Conservation (phyloP, 2,797 vertebrate genomes). For the Danio albolineatus region DNA sequence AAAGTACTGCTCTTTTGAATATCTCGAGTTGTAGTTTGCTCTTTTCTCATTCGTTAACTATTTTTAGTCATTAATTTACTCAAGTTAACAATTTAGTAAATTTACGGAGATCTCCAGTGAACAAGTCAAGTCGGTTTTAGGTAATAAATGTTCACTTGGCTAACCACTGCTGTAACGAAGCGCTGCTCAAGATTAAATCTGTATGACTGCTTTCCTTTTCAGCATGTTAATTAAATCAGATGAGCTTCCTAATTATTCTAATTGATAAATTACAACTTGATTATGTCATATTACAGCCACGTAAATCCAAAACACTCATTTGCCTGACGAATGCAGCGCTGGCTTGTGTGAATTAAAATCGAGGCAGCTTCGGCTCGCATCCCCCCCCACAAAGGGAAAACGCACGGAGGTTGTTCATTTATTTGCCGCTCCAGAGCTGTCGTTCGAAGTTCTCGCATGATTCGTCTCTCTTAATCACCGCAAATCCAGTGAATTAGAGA, state of each 20-base stretch:
- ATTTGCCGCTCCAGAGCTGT: conserved; percentile 77
- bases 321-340: conserved; percentile 69
- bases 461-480: conserved; percentile 87
- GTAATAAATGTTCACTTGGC: conserved; percentile 27
- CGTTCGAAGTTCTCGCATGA: conserved; percentile 81
- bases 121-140: neutral
- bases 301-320: conserved; percentile 75
- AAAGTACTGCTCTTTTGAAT: neutral
- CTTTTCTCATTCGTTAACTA: no score
- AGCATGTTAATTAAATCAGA: conserved; percentile 80
- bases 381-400: conserved; percentile 62
- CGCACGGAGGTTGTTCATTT: conserved; percentile 59
- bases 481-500: conserved; percentile 88
- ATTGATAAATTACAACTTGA: conserved; percentile 83
- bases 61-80: neutral
- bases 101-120: neutral
- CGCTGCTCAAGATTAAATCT: conserved; percentile 64
- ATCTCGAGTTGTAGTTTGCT: neutral
- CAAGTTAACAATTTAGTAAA: neutral
- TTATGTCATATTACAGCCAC: conserved; percentile 79
- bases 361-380: conserved; percentile 68
- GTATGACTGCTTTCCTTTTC: conserved; percentile 70
- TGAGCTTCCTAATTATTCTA: conserved; percentile 82
- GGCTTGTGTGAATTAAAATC: conserved; percentile 62
- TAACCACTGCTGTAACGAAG: conserved; percentile 61